Evolutionary conservation across 2,888 invertebrate genomes (phyloP).

Genomic region (Andricus curvator): DNA sequence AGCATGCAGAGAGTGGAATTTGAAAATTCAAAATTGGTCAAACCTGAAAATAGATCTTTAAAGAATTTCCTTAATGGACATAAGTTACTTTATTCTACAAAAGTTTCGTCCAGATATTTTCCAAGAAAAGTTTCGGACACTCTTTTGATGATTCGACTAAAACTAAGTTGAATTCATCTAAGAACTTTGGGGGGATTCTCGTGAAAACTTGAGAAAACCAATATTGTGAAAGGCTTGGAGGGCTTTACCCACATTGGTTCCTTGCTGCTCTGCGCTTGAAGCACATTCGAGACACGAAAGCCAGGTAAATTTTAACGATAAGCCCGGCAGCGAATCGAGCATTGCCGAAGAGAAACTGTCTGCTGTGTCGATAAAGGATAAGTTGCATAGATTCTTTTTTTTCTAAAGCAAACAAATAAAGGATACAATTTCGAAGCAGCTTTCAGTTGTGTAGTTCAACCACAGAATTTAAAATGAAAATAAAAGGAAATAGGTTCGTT

Average conservation of each 20-base stretch:
- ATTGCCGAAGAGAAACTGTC: constrained; percentile 39
- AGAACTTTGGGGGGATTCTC: constrained; percentile 24
- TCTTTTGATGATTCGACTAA: constrained; percentile 28
- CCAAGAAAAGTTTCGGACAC: neutral
- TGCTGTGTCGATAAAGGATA: constrained; percentile 33
- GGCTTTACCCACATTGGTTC: constrained; percentile 29
- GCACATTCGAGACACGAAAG: constrained; percentile 40
- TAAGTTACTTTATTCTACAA: neutral
- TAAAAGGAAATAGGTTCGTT: neutral
- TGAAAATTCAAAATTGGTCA: too few species aligned
- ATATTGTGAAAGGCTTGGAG: constrained; percentile 37
- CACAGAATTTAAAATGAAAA: neutral
- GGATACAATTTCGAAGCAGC: neutral
- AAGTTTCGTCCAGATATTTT: constrained; percentile 24
- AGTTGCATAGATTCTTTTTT: neutral
- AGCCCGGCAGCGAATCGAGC: constrained; percentile 35
- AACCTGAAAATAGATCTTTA: neutral
- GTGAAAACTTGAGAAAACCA: constrained; percentile 39
- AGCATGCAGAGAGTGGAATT: too few species aligned
- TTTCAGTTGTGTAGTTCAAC: neutral
- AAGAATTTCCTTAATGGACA: neutral
- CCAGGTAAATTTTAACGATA: constrained; percentile 40
- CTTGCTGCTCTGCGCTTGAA: constrained; percentile 30
- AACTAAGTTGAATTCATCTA: constrained; percentile 37
- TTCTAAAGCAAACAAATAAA: neutral